Evolutionary conservation across 1,140 invertebrate genomes (phyloP).

Genomic region (Drosophila oshimai): DNA sequence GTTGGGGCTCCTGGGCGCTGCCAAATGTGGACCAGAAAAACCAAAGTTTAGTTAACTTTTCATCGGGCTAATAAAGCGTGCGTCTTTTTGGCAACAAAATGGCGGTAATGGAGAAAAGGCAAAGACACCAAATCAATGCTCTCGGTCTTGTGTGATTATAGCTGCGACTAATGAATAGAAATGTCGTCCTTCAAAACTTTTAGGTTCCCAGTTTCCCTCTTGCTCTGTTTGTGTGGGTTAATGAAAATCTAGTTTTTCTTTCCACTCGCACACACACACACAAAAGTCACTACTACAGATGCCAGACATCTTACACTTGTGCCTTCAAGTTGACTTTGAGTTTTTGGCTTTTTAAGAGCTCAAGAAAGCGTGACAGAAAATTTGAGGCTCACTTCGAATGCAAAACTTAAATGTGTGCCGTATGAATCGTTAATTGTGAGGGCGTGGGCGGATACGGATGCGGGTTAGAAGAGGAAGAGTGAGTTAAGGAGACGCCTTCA

Average conservation of each 20-base stretch:
- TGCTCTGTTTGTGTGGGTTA: constrained; percentile 43
- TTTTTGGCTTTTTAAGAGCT: constrained; percentile 44
- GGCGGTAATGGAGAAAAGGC: constrained; percentile 22
- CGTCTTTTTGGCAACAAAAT: constrained; percentile 52
- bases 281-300: no score
- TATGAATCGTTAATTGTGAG: constrained; percentile 74
- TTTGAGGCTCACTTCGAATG: constrained; percentile 58
- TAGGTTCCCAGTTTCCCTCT: constrained; percentile 24
- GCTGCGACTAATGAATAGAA: constrained; percentile 70
- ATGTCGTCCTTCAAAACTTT: constrained; percentile 75
- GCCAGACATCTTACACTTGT: constrained; percentile 7
- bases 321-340: constrained; percentile 51
- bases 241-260: constrained; percentile 66
- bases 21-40: constrained; percentile 16
- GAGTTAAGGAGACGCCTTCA: background rate
- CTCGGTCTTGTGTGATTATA: constrained; percentile 9
- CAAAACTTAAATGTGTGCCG: constrained; percentile 65
- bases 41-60: constrained; percentile 71
- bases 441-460: constrained; percentile 2
- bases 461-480: background rate
- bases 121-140: constrained; percentile 62
- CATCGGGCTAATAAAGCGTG: constrained; percentile 70
- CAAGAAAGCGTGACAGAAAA: constrained; percentile 50
- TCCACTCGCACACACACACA: constrained; percentile 25
- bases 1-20: background rate